Evolutionary conservation across 2,797 vertebrate species (phyloP), one percentile per base, ranked within the genome.

Genomic region (Eulemur coronatus): DNA sequence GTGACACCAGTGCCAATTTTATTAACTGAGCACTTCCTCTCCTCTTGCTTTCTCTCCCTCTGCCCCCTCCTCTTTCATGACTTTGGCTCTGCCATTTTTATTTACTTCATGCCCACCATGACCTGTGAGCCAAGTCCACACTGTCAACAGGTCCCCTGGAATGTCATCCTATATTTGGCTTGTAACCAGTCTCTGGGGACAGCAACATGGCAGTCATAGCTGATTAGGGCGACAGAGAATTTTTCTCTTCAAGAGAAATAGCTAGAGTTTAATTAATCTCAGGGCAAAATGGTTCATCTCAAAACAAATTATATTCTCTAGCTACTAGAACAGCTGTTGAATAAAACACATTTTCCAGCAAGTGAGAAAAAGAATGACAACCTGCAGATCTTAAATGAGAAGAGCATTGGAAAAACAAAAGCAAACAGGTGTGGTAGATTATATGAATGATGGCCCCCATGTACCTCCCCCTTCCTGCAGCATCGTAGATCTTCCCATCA

Each of bases 211-310:
- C 57, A 96, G 91, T 91, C 57, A 52, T 61, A 96, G 59, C 79
- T 59, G 69, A 92, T 95, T 91, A 89, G 35, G 67, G 75, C n/a
- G 84, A 91, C 43, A 87, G 84, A 95, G 26, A 50, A 55, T 69
- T 84, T 95, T 97, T 95, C 63, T 96, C n/a, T 95, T 96, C n/a
- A 78, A 92, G 67, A 80, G 84, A 91, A 95, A 96, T 18, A 84
- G 38, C n/a, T 88, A 89, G 59, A 88, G 50, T 87, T 95, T 96
- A 96, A 94, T 97, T 96, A 95, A 89, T 96, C 80, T 95, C 72
- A 75, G 84, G 91, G 59, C 4, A 93, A 80, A 97, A 84, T 93
- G 67, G 61, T 89, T 96, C 88, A 95, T 97, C 80, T 94, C 57
- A 94, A 96, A 79, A 93, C 26, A 57, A 90, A 17, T 85, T 65